phyloP scores from a whole-genome alignment of 2,113 vertebrate genomes.

The Melanotaenia duboulayi region DNA sequence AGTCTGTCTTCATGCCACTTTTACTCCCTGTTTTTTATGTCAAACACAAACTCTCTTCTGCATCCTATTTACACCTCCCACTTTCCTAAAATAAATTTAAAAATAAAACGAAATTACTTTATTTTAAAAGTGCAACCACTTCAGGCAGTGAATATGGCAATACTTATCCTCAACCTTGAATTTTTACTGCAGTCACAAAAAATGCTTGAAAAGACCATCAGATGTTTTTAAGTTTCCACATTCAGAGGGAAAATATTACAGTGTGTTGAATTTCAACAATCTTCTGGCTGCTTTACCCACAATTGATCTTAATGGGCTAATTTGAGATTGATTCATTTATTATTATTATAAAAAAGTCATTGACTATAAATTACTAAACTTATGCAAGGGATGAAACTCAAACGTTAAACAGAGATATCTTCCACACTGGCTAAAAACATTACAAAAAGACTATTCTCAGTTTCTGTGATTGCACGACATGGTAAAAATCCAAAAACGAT shows the following conservation, averaged over 20 bases:
- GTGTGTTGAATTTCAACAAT: slow-evolving; percentile 31
- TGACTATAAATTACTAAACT: no score
- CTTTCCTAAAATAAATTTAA: no score
- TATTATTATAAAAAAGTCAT: no score
- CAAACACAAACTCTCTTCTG: slow-evolving; percentile 20
- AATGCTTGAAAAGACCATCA: not conserved
- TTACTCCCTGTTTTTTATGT: slow-evolving; percentile 37
- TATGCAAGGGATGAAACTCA: no score
- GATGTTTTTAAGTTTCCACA: slow-evolving; percentile 2
- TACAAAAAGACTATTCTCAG: no score
- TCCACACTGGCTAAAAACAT: no score
- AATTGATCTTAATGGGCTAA: not conserved
- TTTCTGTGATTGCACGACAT: not conserved
- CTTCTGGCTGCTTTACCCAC: slow-evolving; percentile 27
- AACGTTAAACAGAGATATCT: no score
- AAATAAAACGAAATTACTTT: no score
- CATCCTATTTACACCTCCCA: slow-evolving; percentile 1
- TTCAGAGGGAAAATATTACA: slow-evolving; percentile 12
- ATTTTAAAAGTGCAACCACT: slow-evolving; percentile 24
- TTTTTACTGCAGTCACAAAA: slow-evolving; percentile 24
- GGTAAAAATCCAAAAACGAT: not conserved
- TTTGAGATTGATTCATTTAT: no score
- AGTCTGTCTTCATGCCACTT: slow-evolving; percentile 44
- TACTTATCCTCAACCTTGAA: slow-evolving; percentile 21
- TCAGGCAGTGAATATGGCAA: not conserved